Evolutionary conservation across 2,888 invertebrate species (phyloP).

Genomic region (Psylliodes chrysocephalus): DNA sequence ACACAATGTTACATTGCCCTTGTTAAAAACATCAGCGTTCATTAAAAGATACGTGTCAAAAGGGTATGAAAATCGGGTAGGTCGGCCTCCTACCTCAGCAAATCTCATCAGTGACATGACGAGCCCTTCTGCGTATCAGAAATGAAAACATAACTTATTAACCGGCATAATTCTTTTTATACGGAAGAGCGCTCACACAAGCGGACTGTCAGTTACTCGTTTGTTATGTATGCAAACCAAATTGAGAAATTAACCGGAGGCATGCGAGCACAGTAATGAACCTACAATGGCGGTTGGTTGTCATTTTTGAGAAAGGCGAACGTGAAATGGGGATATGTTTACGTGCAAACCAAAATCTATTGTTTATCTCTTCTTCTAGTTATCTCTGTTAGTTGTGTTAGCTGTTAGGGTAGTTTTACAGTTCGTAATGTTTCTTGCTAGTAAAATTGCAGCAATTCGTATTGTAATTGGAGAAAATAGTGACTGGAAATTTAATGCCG

Average conservation of each 20-base stretch:
- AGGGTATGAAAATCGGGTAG: not conserved
- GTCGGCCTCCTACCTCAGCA: not conserved
- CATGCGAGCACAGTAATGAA: not conserved
- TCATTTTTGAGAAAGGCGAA: not conserved
- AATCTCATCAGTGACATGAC: not conserved
- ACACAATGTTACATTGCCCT: too few species aligned
- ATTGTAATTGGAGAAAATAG: too few species aligned
- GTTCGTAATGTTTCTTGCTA: too few species aligned
- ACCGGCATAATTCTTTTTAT: constrained; percentile 2
- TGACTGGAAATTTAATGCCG: too few species aligned
- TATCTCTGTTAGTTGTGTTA: too few species aligned
- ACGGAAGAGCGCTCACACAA: not conserved
- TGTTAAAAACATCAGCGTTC: too few species aligned
- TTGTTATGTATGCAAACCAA: constrained; percentile 3
- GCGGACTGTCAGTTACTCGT: not conserved
- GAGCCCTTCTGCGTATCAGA: not conserved
- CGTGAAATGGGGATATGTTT: too few species aligned
- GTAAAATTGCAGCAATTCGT: too few species aligned
- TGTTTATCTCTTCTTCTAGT: too few species aligned
- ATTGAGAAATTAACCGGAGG: constrained; percentile 11
- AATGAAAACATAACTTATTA: constrained; percentile 6
- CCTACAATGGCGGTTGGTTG: not conserved
- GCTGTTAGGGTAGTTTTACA: too few species aligned
- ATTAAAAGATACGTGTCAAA: too few species aligned
- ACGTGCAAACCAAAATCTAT: too few species aligned